These are phyloP conservation scores for Xyrauchen texanus DNA, from an alignment of 2,113 vertebrate species.

Conservation along the genomic window DNA sequence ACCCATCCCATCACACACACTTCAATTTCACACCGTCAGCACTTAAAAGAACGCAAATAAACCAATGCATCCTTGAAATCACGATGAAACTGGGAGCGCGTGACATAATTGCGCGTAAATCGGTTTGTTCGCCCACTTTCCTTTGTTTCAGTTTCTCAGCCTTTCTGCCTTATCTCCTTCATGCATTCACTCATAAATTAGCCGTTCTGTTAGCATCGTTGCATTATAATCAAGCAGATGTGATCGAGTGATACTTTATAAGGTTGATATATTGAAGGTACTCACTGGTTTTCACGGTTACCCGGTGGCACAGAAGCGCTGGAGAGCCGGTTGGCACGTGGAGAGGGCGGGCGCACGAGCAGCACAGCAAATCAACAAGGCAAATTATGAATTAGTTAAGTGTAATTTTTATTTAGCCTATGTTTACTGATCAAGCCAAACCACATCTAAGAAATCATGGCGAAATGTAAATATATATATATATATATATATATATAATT, in stretches of 20 bases:
- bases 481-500: no score
- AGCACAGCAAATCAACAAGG: neutral
- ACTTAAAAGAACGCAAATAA: neutral
- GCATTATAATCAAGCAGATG: no score
- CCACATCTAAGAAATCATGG: no score
- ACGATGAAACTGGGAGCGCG: neutral
- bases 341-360: neutral
- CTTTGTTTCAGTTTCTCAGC: conserved; percentile 17
- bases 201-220: neutral
- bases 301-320: neutral
- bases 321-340: conserved; percentile 1
- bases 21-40: neutral
- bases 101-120: neutral
- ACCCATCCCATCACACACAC: neutral
- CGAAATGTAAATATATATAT: no score
- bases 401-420: neutral
- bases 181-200: neutral
- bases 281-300: conserved; percentile 18
- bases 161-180: neutral
- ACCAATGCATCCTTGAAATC: neutral
- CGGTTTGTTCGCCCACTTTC: neutral
- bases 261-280: neutral
- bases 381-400: neutral
- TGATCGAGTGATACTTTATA: neutral
- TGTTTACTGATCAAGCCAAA: no score